phyloP scores from a whole-genome alignment of 2,113 vertebrate genomes.

The Pluvianellus socialis region DNA sequence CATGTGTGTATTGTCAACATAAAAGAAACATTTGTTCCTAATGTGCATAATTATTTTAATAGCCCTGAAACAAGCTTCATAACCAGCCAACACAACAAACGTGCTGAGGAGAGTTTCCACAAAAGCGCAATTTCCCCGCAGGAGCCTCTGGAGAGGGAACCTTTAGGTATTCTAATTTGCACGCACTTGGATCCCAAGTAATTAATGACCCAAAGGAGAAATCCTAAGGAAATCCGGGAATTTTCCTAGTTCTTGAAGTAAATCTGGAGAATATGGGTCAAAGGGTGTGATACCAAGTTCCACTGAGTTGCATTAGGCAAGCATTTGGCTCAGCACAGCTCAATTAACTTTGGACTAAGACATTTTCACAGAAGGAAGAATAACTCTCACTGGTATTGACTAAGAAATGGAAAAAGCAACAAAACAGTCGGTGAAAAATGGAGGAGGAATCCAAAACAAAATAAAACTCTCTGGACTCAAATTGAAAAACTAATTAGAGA shows the following conservation, averaged over 20 bases:
- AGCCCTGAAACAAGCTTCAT: background rate
- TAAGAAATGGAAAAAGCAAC: background rate
- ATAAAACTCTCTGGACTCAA: background rate
- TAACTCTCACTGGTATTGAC: background rate
- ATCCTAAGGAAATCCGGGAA: background rate
- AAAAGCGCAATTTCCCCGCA: background rate
- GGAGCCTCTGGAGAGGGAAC: background rate
- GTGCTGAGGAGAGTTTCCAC: background rate
- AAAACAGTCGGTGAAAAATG: background rate
- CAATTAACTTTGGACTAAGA: background rate
- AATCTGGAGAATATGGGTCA: background rate
- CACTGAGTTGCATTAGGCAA: background rate
- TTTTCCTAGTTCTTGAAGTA: background rate
- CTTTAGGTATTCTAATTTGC: background rate
- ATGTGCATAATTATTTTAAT: background rate
- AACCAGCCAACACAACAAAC: background rate
- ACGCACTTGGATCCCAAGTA: background rate
- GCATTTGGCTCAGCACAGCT: background rate
- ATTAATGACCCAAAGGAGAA: background rate
- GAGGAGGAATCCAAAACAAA: slow-evolving; percentile 7
- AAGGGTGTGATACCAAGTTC: background rate
- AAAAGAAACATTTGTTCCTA: background rate
- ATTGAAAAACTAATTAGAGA: slow-evolving; percentile 8
- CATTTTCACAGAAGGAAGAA: background rate
- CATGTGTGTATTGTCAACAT: background rate